Conservation (phyloP, 2,797 vertebrate species). For the Sebastes matsubarae region DNA sequence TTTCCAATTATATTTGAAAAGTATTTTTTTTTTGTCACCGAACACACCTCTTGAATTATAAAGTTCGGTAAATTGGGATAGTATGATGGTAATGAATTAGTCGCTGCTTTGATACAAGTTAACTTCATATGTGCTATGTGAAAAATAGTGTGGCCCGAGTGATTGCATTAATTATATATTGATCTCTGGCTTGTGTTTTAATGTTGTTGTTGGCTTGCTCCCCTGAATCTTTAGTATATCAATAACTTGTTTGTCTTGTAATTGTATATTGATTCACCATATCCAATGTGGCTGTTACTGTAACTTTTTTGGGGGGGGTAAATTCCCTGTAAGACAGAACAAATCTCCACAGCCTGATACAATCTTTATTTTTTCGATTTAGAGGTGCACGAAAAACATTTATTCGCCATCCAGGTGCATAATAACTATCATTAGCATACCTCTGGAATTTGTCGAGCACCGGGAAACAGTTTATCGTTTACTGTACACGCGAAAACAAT, state of each 20-base stretch:
- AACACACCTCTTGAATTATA: neutral
- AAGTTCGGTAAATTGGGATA: neutral
- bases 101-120: neutral
- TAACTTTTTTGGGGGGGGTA: constrained; percentile 31
- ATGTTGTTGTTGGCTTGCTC: constrained; percentile 63
- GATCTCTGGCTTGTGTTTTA: constrained; percentile 68
- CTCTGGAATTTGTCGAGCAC: constrained; percentile 34
- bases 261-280: constrained; percentile 80
- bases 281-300: constrained; percentile 56
- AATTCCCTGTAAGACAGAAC: constrained; percentile 26
- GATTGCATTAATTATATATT: constrained; percentile 72
- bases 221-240: constrained; percentile 71
- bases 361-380: constrained; percentile 54
- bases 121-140: constrained; percentile 2
- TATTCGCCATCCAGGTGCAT: constrained; percentile 35
- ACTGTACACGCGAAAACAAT: constrained; percentile 35
- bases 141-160: constrained; percentile 6
- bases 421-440: constrained; percentile 31
- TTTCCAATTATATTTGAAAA: neutral
- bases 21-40: neutral
- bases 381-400: constrained; percentile 37
- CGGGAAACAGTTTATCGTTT: constrained; percentile 45
- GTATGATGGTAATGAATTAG: neutral
- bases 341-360: constrained; percentile 14
- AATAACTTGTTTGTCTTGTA: constrained; percentile 81